Base-by-base conservation (phyloP, 2,888 invertebrate species). In the Dryadula phaetusa region DNA sequence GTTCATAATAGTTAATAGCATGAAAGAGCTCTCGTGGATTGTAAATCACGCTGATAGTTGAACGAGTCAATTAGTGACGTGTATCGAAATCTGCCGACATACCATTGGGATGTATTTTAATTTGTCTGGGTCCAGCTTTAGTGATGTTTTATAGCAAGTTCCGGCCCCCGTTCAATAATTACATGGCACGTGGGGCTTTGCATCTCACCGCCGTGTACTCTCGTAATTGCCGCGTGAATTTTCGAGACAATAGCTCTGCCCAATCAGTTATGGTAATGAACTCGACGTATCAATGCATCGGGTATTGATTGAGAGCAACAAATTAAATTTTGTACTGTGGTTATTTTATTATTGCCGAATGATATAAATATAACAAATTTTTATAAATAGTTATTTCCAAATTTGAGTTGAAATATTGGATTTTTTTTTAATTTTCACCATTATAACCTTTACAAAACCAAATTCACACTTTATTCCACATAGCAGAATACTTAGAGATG, bases 191-290 rank as follows among this genome's bases (percentile, higher is more conserved):
- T 68, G 69, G 66, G 70, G 69, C 70, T 70, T 75, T 73, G 64
- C 72, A 70, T 67, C 70, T 66, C 70, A 66, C 64, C 70, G 61
- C 66, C 58, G 69, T 69, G 69, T 70, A 73, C 65, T 70, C 62
- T 47, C 70, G 75, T 79, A 82, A 83, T 82, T 83, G 79, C 75
- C 74, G 75, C 76, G 75, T 71, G 77, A 76, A 79, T 80, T 79
- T 81, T 81, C 80, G 74, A 75, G 75, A 79, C 79, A 78, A 79
- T 77, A 75, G 78, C 77, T 73, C 77, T 75, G 78, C 80, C 79
- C 88, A 90, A 89, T 91, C 88, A 90, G 84, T 82, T 89, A 90
- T 91, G 90, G 82, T 87, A 90, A 89, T 88, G 82, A 80, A 79
- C 78, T 78, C 60, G 37, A 56, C 76, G 81, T 81, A 83, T 82